Conservation (phyloP, 2,797 vertebrate genomes). For the Limnodromus scolopaceus region DNA sequence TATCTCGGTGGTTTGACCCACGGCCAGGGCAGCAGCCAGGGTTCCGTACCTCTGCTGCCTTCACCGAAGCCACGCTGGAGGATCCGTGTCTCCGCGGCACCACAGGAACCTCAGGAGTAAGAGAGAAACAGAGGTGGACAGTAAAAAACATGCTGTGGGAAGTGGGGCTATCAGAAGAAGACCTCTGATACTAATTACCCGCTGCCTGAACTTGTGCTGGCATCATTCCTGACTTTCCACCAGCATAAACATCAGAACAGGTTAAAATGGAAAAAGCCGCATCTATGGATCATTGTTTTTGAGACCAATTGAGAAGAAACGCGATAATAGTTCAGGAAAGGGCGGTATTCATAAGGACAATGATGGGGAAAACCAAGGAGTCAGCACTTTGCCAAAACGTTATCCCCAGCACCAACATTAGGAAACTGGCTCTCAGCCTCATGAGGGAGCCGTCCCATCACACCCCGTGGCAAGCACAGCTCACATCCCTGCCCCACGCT, state of each 20-base stretch:
- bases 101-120: not conserved
- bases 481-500: not conserved
- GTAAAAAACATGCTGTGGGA: not conserved
- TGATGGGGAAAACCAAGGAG: slow-evolving; percentile 3
- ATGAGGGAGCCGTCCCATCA: not conserved
- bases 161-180: not conserved
- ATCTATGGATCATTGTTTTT: slow-evolving; percentile 50
- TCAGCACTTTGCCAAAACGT: not conserved
- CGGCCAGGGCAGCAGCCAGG: not conserved
- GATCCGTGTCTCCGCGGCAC: rapidly evolving
- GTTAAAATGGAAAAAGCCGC: not conserved
- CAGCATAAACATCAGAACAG: not conserved
- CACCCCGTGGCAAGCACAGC: rapidly evolving
- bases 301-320: not conserved
- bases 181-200: not conserved
- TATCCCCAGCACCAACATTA: not conserved
- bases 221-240: not conserved
- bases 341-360: slow-evolving; percentile 23
- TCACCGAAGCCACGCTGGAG: not conserved
- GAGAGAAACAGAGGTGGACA: not conserved
- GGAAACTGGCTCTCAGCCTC: not conserved
- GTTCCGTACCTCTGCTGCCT: not conserved
- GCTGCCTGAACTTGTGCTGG: not conserved
- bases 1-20: rapidly evolving
- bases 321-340: slow-evolving; percentile 31